Evolutionary conservation across 1,140 invertebrate genomes (phyloP), one percentile per base, ranked within the genome.

Genomic region (Delia radicum): DNA sequence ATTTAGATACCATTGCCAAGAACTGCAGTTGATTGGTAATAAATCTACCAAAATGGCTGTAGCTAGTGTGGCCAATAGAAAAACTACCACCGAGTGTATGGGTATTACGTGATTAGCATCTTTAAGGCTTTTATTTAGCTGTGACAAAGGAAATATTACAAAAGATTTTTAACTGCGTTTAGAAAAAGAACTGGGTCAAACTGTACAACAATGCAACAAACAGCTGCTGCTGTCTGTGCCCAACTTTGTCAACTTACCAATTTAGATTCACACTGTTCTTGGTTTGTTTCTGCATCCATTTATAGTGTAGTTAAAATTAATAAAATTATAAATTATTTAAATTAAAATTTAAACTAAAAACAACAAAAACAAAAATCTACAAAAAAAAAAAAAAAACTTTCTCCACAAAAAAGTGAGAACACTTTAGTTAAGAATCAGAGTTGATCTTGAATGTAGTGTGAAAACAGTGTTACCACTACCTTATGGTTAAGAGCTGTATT

Each of bases 1-100:
- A 21, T 26, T 26, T 73, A 29, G 18, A 63, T 29, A 7, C 2
- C 37, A 55, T 28, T 42, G 26, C 13, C 3, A 31, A 55, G 15
- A 73, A 46, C 21, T 15, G 73, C 72, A 15, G 74, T 72, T 8
- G 63, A 74, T 42, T 13, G 29, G 74, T 0, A 79, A 80, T 8
- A 83, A 65, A 2, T 82, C 81, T 31, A 82, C 67, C 27, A 83
- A 12, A n/a, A 82, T 76, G 7, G 81, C 81, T 15, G 81, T 80
- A 21, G 76, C 46, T 6, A 82, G 74, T 10, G 79, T 82, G 13
- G 82, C 80, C 0, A 77, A 76, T 61, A 83, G 72, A 46, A 83
- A 83, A 8, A 81, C 29, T 75, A 82, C 76, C 29, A 82, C 74
- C 3, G 82, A 77, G 15, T 76, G 69, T n/a, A 79, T 31, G 8